These are phyloP conservation scores for Notoglanidium macrostoma DNA, from an alignment of 2,797 vertebrate species.

Conservation along the genomic window DNA sequence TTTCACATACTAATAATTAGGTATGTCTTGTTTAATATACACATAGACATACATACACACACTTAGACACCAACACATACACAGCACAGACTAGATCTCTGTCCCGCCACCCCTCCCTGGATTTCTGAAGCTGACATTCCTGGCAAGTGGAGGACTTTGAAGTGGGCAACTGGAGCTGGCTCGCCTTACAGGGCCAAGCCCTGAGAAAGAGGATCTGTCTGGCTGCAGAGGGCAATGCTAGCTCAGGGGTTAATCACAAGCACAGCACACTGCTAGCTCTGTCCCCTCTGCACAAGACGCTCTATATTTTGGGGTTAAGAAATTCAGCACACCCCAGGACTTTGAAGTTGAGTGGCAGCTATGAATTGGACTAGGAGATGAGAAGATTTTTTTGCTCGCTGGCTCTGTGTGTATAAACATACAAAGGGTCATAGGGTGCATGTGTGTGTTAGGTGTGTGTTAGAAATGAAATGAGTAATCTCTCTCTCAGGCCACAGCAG, in stretches of 20 bases:
- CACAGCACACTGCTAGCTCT: conserved; percentile 79
- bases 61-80: conserved; percentile 26
- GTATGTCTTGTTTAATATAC: conserved; percentile 26
- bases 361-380: conserved; percentile 71
- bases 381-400: conserved; percentile 56
- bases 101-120: conserved; percentile 61
- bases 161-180: conserved; percentile 78
- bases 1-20: conserved; percentile 29
- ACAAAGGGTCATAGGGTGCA: conserved; percentile 68
- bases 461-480: conserved; percentile 66
- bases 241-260: conserved; percentile 83
- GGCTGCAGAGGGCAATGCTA: conserved; percentile 78
- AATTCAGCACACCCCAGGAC: conserved; percentile 67
- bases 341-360: conserved; percentile 77
- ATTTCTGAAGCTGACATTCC: conserved; percentile 86
- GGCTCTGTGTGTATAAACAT: conserved; percentile 65
- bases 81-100: conserved; percentile 41
- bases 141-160: conserved; percentile 81
- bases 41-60: conserved; percentile 39
- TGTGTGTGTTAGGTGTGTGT: conserved; percentile 15
- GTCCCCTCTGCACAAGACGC: conserved; percentile 74
- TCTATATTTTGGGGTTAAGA: conserved; percentile 78
- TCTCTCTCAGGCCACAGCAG: conserved; percentile 55
- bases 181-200: conserved; percentile 83
- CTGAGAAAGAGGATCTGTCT: conserved; percentile 82